A percentile compares a stretch with the other conserved stretches of the same genome.
Conservation (phyloP, 2,113 vertebrate genomes). For the Dasyornis broadbenti region DNA sequence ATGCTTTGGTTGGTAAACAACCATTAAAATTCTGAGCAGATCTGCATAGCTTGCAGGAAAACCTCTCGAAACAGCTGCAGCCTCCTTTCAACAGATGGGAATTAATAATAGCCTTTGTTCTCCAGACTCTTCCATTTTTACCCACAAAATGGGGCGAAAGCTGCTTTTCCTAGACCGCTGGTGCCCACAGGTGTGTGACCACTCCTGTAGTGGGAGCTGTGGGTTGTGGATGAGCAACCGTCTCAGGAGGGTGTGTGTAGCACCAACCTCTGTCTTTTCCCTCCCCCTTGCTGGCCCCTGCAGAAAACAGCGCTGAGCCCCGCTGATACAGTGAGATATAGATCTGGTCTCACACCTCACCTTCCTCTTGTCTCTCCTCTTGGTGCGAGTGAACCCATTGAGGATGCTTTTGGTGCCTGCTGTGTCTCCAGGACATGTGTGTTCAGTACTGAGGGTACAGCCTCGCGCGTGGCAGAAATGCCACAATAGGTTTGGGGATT, state of each 20-base stretch:
- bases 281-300: not conserved
- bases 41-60: slow-evolving; percentile 66
- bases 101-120: slow-evolving; percentile 77
- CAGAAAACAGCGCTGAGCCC: not conserved
- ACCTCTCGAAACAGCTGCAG: slow-evolving; percentile 66
- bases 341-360: not conserved
- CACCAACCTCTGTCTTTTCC: not conserved
- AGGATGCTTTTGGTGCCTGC: not conserved
- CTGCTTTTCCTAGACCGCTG: slow-evolving; percentile 16
- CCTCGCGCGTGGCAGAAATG: not conserved
- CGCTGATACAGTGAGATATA: not conserved
- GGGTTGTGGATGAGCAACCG: slow-evolving; percentile 28
- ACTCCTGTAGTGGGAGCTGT: not conserved
- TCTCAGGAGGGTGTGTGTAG: rapidly evolving
- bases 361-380: not conserved
- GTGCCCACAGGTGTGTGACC: not conserved
- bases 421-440: not conserved
- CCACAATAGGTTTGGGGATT: rapidly evolving
- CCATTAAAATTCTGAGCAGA: slow-evolving; percentile 70
- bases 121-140: slow-evolving; percentile 54
- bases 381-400: rapidly evolving
- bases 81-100: slow-evolving; percentile 69
- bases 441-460: not conserved
- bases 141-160: slow-evolving; percentile 39
- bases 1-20: slow-evolving; percentile 48